Conservation (phyloP, 2,113 vertebrate species). For the Suricata suricatta region DNA sequence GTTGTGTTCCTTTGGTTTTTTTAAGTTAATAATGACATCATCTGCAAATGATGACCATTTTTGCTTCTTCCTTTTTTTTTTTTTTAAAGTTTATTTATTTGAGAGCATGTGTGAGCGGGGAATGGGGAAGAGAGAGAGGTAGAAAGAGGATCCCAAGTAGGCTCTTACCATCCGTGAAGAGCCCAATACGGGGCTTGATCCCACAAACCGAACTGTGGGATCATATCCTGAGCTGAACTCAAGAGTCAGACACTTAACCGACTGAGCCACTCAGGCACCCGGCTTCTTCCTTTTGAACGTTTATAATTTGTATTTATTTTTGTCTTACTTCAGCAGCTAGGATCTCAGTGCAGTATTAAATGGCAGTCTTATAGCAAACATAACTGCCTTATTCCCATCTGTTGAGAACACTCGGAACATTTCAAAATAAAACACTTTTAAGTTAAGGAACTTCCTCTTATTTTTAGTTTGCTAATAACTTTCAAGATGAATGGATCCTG, state of each 20-base stretch:
- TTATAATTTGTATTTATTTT: slow-evolving; percentile 14
- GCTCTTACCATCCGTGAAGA: no score
- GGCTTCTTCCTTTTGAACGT: neutral
- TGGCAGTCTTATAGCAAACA: neutral
- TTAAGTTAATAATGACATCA: neutral
- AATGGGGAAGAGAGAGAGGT: no score
- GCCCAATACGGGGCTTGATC: no score
- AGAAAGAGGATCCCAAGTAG: no score
- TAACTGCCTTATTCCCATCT: neutral
- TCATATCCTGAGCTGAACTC: no score
- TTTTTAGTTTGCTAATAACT: slow-evolving; percentile 16
- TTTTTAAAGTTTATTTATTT: no score
- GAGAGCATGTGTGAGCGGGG: no score
- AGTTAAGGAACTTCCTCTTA: slow-evolving; percentile 7
- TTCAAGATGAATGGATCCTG: neutral
- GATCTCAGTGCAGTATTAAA: neutral
- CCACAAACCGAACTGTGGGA: no score
- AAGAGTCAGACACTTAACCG: no score
- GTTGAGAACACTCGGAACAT: neutral
- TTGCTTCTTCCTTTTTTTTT: neutral
- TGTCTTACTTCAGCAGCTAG: neutral
- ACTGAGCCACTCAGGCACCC: no score
- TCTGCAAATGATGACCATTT: neutral
- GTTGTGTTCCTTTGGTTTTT: neutral
- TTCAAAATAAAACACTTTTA: neutral